A percentile compares a stretch with the other conserved stretches of the same genome.
These are phyloP conservation scores for Ornithoptera priamus DNA, from an alignment of 2,888 invertebrate genomes.

Conservation along the genomic window DNA sequence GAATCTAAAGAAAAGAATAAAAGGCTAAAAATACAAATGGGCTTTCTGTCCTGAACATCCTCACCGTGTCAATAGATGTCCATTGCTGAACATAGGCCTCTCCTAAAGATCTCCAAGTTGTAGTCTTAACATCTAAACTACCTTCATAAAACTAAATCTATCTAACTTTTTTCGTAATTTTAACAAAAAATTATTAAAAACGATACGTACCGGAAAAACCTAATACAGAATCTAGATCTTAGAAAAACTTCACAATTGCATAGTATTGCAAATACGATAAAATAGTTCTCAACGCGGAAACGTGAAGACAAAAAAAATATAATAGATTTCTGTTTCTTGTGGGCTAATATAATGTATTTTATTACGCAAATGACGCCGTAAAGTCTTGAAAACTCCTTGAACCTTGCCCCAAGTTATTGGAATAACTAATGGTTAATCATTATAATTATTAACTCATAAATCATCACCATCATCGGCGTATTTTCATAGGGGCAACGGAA, in stretches of 20 bases:
- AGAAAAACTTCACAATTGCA: background rate
- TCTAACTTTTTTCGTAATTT: background rate
- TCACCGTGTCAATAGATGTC: too few species aligned
- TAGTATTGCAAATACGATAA: background rate
- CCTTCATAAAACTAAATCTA: background rate
- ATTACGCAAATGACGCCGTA: conserved; percentile 6
- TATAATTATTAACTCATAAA: background rate
- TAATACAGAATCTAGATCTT: background rate
- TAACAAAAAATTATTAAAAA: background rate
- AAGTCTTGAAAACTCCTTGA: background rate
- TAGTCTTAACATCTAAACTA: too few species aligned
- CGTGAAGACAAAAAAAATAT: conserved; percentile 8
- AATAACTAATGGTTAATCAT: background rate
- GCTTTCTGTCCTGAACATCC: too few species aligned
- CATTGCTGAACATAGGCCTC: too few species aligned
- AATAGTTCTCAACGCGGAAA: conserved; percentile 17
- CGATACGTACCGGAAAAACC: too few species aligned
- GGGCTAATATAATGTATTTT: background rate
- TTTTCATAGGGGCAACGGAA: too few species aligned
- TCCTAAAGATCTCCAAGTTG: too few species aligned
- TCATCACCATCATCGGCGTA: too few species aligned
- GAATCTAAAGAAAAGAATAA: too few species aligned
- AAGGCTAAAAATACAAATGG: too few species aligned
- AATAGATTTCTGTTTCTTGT: conserved; percentile 10
- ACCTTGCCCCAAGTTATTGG: background rate